Evolutionary conservation across 1,140 invertebrate species (phyloP).

Genomic region (Drosophila sulfurigaster): DNA sequence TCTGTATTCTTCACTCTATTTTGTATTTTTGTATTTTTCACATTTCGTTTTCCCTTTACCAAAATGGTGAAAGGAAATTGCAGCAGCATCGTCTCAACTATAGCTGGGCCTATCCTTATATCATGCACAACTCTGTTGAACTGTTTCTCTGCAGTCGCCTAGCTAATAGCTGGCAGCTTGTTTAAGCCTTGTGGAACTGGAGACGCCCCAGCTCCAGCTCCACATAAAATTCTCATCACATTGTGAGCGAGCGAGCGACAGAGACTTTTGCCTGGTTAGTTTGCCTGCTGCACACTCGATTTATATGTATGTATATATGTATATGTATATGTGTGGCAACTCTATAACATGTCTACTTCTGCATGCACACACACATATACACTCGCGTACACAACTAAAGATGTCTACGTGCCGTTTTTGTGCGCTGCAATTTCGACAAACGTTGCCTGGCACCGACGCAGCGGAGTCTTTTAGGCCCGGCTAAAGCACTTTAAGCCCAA

Average conservation of each 20-base stretch:
- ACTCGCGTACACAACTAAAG: slow-evolving; percentile 28
- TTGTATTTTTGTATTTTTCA: slow-evolving; percentile 66
- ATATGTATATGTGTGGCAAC: slow-evolving; percentile 45
- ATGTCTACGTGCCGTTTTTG: slow-evolving; percentile 70
- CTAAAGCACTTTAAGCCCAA: slow-evolving; percentile 48
- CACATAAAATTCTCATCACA: slow-evolving; percentile 50
- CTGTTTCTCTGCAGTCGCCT: slow-evolving; percentile 42
- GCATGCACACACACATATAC: slow-evolving; percentile 47
- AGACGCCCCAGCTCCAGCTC: slow-evolving; percentile 4
- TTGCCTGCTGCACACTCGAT: slow-evolving; percentile 47
- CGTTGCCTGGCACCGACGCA: slow-evolving; percentile 16
- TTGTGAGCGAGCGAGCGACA: slow-evolving; percentile 12
- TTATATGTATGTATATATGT: slow-evolving; percentile 52
- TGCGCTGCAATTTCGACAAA: slow-evolving; percentile 59
- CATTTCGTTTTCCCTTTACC: slow-evolving; percentile 70
- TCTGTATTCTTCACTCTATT: slow-evolving; percentile 40
- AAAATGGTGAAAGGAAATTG: slow-evolving; percentile 64
- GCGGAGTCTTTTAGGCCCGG: slow-evolving; percentile 45
- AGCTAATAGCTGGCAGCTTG: slow-evolving; percentile 75
- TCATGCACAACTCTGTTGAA: background rate
- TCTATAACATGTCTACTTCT: slow-evolving; percentile 66
- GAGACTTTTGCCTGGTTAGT: slow-evolving; percentile 43
- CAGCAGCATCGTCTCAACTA: slow-evolving; percentile 36
- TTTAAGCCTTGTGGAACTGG: slow-evolving; percentile 49
- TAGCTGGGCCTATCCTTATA: slow-evolving; percentile 27